phyloP scores from a whole-genome alignment of 2,797 vertebrate species.

The Periparus ater region DNA sequence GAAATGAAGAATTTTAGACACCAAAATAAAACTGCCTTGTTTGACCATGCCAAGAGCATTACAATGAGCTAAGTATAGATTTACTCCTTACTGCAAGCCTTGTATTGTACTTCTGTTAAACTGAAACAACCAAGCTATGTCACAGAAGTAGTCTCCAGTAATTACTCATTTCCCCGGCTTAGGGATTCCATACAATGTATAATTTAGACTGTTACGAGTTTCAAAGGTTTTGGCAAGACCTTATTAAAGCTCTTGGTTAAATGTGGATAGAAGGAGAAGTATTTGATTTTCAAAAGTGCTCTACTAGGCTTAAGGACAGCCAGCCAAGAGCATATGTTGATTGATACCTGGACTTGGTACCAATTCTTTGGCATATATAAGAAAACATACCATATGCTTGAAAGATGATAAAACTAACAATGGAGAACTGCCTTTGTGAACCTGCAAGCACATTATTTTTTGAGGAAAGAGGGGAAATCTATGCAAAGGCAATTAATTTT shows the following conservation, averaged over 20 bases:
- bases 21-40: conserved; percentile 13
- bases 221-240: conserved; percentile 52
- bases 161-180: conserved; percentile 51
- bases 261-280: not conserved
- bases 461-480: not conserved
- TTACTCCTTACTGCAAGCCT: not conserved
- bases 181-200: not conserved
- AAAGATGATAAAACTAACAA: conserved; percentile 63
- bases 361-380: not conserved
- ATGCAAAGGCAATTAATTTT: conserved; percentile 23
- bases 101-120: conserved; percentile 17
- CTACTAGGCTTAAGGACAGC: not conserved
- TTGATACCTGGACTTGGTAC: not conserved
- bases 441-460: not conserved
- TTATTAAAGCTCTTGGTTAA: conserved; percentile 3
- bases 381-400: conserved; percentile 23
- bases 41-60: conserved; percentile 34
- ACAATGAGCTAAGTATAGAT: conserved; percentile 34
- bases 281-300: not conserved
- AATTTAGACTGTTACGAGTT: not conserved
- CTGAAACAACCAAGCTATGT: conserved; percentile 22
- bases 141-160: conserved; percentile 20
- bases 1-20: not conserved
- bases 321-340: not conserved
- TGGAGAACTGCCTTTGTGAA: not conserved